These are phyloP conservation scores for Coracias cyanogaster DNA, from an alignment of 2,797 vertebrate genomes.

Conservation along the genomic window DNA sequence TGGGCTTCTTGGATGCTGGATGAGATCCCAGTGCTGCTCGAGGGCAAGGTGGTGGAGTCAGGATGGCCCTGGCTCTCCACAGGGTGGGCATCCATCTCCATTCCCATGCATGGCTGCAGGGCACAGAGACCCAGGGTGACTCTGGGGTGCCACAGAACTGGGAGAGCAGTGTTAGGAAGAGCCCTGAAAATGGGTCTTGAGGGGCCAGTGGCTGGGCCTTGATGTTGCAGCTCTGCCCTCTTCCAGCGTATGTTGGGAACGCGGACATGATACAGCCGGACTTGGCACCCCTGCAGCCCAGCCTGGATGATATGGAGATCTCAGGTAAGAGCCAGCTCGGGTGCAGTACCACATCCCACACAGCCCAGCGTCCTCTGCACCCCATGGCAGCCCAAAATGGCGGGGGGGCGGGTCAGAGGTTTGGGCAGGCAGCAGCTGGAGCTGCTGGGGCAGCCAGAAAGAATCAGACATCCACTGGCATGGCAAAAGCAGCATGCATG, in stretches of 20 bases:
- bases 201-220: neutral
- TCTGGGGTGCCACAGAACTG: neutral
- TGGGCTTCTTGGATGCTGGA: neutral
- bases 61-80: neutral
- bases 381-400: neutral
- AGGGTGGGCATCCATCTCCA: neutral
- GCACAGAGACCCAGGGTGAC: neutral
- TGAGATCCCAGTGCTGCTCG: neutral
- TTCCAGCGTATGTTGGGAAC: conserved; percentile 89
- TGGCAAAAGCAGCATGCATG: neutral
- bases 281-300: conserved; percentile 92
- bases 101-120: fast-evolving
- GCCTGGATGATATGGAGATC: conserved; percentile 96
- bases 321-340: conserved; percentile 83
- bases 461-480: neutral
- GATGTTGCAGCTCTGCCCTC: neutral
- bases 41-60: neutral
- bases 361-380: neutral
- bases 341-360: fast-evolving
- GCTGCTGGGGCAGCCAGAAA: neutral
- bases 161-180: neutral
- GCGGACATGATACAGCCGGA: conserved; percentile 98
- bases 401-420: no score
- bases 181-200: neutral
- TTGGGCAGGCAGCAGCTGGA: neutral